Base-by-base conservation (phyloP, 2,797 vertebrate genomes). In the Galagoides demidoff region DNA sequence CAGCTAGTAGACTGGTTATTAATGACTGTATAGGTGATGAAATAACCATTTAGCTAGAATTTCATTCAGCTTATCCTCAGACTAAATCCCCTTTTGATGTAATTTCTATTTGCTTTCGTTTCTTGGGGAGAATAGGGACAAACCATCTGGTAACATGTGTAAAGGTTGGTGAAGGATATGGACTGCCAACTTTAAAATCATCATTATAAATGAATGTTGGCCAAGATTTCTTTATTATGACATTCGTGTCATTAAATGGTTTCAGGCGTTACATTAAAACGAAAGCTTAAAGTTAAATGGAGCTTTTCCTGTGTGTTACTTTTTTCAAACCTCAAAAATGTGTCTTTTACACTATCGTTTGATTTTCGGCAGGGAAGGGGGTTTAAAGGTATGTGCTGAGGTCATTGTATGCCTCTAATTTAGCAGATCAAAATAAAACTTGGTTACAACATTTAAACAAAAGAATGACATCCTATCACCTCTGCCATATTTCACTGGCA, bases 401-500 rank as follows among this genome's bases (percentile, higher is more conserved):
- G 66, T 94, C 55, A 55, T 57, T 92, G 55, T 71, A 70, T 71
- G 55, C 45, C 66, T 95, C 78, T 57, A 76, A 14, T 74, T 57
- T 86, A 95, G 83, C 73, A 74, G 81, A 74, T 22, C 49, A 43
- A 84, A 96, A 95, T 92, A 93, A 95, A 94, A 85, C 93, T 66
- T 71, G 81, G 55, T 93, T 95, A 39, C 86, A 89, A 73, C 43
- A n/a, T 71, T 92, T 71, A 45, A 29, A 34, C 45, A 66, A 68
- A 14, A 66, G 3, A 68, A 70, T 59, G 12, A 12, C 31, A 76
- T 64, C 7, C n/a, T 61, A 34, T 57, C 14, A 85, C 14, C 11
- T 85, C 17, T 85, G 27, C 22, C 10, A 57, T 83, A 68, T 70
- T 77, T 27, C 25, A 7, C 7, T 66, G n/a, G 8, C 14, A 39